phyloP scores from a whole-genome alignment of 2,113 vertebrate genomes.

The Scalopus aquaticus region DNA sequence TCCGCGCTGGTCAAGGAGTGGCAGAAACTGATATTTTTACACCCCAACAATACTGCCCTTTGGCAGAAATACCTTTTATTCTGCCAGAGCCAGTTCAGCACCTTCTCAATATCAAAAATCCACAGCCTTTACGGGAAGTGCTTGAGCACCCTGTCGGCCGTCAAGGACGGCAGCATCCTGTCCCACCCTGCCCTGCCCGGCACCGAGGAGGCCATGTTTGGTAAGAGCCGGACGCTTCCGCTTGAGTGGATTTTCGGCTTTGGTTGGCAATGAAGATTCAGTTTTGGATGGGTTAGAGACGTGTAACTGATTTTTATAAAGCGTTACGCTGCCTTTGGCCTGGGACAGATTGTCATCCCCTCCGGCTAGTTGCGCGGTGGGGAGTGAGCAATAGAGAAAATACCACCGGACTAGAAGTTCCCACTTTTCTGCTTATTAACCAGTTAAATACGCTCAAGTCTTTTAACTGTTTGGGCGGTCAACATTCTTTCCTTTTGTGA shows the following conservation, averaged over 20 bases:
- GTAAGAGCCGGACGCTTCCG: conserved; percentile 81
- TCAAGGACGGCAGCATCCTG: conserved; percentile 93
- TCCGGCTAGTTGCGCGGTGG: background rate
- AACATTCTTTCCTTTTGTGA: rapidly evolving
- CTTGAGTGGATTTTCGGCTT: background rate
- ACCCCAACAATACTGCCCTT: conserved; percentile 93
- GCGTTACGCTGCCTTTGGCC: conserved; percentile 36
- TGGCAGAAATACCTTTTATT: conserved; percentile 95
- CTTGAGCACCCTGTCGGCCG: conserved; percentile 92
- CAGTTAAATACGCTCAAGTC: too few species aligned
- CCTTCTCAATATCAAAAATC: conserved; percentile 92
- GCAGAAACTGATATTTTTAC: conserved; percentile 97
- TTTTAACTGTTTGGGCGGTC: background rate
- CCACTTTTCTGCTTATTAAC: too few species aligned
- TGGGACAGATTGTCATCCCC: background rate
- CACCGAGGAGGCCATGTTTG: conserved; percentile 92
- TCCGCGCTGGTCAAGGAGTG: conserved; percentile 92
- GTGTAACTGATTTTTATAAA: conserved; percentile 44
- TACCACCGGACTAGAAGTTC: too few species aligned
- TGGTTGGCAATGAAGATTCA: background rate
- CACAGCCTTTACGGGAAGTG: conserved; percentile 93
- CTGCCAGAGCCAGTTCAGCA: conserved; percentile 96
- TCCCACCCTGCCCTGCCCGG: conserved; percentile 93
- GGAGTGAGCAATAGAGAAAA: background rate
- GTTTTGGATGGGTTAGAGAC: conserved; percentile 53